Evolutionary conservation across 2,888 invertebrate species (phyloP).

Genomic region (Brachyptera putata): DNA sequence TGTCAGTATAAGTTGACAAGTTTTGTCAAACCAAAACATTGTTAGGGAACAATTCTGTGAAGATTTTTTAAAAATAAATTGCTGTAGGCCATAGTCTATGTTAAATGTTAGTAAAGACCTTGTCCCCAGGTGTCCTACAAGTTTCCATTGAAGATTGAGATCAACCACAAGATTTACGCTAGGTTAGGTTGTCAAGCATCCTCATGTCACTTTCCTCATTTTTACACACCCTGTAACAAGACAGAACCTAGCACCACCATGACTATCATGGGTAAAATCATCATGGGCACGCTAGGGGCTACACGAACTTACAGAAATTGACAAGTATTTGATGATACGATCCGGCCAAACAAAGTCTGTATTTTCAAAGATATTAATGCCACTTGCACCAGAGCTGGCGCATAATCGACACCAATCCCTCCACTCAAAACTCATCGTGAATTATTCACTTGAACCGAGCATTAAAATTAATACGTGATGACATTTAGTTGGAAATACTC

Average conservation of each 20-base stretch:
- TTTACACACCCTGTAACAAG: slow-evolving; percentile 28
- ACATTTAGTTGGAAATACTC: too few species aligned
- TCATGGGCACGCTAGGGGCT: too few species aligned
- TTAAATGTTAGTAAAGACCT: too few species aligned
- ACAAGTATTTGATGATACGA: slow-evolving; percentile 30
- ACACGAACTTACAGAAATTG: slow-evolving; percentile 28
- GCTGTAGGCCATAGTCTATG: background rate
- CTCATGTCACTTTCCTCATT: slow-evolving; percentile 11
- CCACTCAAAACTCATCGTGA: slow-evolving; percentile 29
- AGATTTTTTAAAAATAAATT: background rate
- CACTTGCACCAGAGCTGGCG: slow-evolving; percentile 27
- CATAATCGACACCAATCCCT: slow-evolving; percentile 31
- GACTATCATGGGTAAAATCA: too few species aligned
- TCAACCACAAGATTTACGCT: background rate
- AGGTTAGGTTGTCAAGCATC: background rate
- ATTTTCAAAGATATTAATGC: slow-evolving; percentile 23
- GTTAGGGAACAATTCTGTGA: background rate
- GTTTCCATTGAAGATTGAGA: background rate
- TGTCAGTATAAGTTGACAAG: too few species aligned
- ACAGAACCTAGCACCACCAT: too few species aligned
- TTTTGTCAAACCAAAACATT: background rate
- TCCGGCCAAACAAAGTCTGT: slow-evolving; percentile 27
- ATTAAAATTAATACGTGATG: too few species aligned
- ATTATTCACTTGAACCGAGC: too few species aligned
- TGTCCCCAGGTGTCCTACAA: background rate